These are phyloP conservation scores for Eulemur coronatus DNA, from an alignment of 2,797 vertebrate species.

Conservation along the genomic window DNA sequence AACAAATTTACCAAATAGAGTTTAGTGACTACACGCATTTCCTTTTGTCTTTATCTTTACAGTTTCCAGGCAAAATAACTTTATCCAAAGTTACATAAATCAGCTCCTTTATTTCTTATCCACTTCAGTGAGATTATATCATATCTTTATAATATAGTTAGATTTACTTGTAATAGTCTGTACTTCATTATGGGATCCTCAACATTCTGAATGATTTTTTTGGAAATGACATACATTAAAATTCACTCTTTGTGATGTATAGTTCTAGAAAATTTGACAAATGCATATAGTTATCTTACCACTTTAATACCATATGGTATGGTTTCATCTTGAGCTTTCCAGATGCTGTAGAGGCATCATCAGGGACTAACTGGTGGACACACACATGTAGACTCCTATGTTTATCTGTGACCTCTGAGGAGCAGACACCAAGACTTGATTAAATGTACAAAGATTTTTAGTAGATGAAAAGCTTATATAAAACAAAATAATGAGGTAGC, in stretches of 20 bases:
- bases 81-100: neutral
- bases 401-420: neutral
- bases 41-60: neutral
- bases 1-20: neutral
- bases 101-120: neutral
- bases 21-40: neutral
- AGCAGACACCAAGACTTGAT: neutral
- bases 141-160: neutral
- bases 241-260: neutral
- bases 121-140: neutral
- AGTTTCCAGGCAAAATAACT: neutral
- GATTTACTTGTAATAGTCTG: neutral
- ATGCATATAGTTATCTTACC: neutral
- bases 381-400: neutral
- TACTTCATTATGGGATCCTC: neutral
- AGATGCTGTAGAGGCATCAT: neutral
- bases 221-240: neutral
- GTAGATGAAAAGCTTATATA: neutral
- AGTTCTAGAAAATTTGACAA: neutral
- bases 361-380: neutral
- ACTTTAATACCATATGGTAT: neutral
- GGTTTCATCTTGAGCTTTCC: neutral
- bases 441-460: neutral
- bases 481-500: neutral
- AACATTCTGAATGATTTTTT: neutral